Base-by-base conservation (phyloP, 2,888 invertebrate species). In the Xiphydria camelus region DNA sequence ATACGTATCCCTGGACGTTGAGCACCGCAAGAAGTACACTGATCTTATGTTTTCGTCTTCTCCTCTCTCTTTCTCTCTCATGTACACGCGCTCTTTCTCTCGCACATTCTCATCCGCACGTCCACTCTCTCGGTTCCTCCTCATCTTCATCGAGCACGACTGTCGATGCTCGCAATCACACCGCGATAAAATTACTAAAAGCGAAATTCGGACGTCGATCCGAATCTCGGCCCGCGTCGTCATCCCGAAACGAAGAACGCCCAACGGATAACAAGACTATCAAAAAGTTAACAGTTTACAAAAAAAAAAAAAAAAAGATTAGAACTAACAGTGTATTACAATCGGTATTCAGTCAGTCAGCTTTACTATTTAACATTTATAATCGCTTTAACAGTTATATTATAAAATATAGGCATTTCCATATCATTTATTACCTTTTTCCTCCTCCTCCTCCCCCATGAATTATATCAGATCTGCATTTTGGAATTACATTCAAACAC, bases 311-410 rank as follows among this genome's bases (percentile, higher is more conserved):
- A 14, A 7, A 29, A 14, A 14, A 29, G 29, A 42, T 42, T 42
- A 42, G 26, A 39, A 39, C 31, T 39, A 44, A 44, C 44, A 44
- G 25, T 38, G 38, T 44, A 21, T 39, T 44, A 31, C 38, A 39
- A 38, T 44, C 38, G 44, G 38, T 44, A 44, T 44, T 44, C 44
- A 44, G 44, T 44, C 44, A 39, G 44, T 44, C 37, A 32, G 38
- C 44, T 9, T 44, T 41, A 37, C 22, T 20, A 19, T 32, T 38
- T 44, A 38, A 38, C 29, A 38, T 39, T 44, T 32, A 12, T n/a
- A 18, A 35, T 35, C 36, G 34, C 21, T 42, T 37, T 36, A 42
- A 42, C 42, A 42, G 35, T 42, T 42, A 42, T 42, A 42, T 42
- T 42, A 23, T 23, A 37, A 42, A 42, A 42, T 37, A 42, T 37